These are phyloP conservation scores for Patella depressa DNA, from an alignment of 2,888 invertebrate species.

Conservation along the genomic window DNA sequence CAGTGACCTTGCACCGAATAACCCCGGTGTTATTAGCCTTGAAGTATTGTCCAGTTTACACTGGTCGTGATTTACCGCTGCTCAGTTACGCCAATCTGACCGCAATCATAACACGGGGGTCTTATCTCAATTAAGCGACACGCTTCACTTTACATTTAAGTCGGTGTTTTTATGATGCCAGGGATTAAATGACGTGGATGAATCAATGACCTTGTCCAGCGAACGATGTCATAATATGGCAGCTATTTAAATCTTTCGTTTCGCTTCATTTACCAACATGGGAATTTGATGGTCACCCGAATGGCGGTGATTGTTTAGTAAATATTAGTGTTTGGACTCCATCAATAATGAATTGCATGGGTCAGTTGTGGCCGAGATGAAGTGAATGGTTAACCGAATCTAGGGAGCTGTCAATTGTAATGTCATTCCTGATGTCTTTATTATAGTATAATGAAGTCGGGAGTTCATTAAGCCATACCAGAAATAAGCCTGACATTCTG, in stretches of 20 bases:
- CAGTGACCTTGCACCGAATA: neutral
- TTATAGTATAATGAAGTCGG: neutral
- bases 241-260: no score
- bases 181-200: no score
- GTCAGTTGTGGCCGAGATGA: neutral
- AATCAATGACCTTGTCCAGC: no score
- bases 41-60: neutral
- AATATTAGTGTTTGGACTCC: neutral
- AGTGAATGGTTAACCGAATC: neutral
- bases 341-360: neutral
- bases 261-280: no score
- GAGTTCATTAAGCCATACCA: neutral
- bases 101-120: constrained; percentile 1
- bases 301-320: neutral
- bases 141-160: no score
- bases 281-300: no score
- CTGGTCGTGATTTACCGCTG: neutral
- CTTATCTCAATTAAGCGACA: neutral
- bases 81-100: neutral
- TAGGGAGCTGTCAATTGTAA: neutral
- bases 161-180: no score
- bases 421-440: neutral
- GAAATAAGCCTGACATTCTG: neutral
- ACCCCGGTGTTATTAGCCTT: neutral
- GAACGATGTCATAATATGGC: no score